Evolutionary conservation across 1,140 invertebrate species (phyloP).

Genomic region (Drosophila virilis): DNA sequence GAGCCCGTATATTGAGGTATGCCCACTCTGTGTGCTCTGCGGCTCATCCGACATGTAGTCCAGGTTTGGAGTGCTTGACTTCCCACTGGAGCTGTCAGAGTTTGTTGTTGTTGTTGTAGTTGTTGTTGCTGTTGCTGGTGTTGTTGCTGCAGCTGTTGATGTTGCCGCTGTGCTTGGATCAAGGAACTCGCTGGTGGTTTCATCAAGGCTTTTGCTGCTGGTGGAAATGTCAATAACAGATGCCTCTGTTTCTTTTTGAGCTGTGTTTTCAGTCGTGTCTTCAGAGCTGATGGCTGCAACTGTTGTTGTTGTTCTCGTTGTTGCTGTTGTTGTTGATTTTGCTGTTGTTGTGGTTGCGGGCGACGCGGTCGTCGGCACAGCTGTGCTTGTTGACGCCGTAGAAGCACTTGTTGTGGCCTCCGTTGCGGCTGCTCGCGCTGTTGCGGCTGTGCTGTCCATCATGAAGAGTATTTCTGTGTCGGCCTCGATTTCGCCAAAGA

Average conservation of each 20-base stretch:
- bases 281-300: background rate
- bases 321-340: background rate
- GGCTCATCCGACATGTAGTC: conserved; percentile 59
- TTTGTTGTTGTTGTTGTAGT: background rate
- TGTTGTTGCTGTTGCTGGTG: conserved; percentile 3
- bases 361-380: background rate
- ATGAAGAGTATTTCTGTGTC: conserved; percentile 24
- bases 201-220: background rate
- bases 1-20: conserved; percentile 67
- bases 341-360: conserved; percentile 13
- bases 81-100: background rate
- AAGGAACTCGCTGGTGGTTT: background rate
- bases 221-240: background rate
- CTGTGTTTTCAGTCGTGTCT: background rate
- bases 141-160: background rate
- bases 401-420: conserved; percentile 4
- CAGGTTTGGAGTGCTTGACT: conserved; percentile 16
- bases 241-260: background rate
- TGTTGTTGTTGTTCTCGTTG: conserved; percentile 7
- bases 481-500: conserved; percentile 27
- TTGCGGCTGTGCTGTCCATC: conserved; percentile 18
- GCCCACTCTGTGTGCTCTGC: conserved; percentile 15
- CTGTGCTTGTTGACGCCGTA: background rate
- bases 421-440: background rate
- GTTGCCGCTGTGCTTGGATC: conserved; percentile 9